A percentile compares a stretch with the other conserved stretches of the same genome.
These are phyloP conservation scores for Zele albiditarsus DNA, from an alignment of 2,888 invertebrate species.

Conservation along the genomic window DNA sequence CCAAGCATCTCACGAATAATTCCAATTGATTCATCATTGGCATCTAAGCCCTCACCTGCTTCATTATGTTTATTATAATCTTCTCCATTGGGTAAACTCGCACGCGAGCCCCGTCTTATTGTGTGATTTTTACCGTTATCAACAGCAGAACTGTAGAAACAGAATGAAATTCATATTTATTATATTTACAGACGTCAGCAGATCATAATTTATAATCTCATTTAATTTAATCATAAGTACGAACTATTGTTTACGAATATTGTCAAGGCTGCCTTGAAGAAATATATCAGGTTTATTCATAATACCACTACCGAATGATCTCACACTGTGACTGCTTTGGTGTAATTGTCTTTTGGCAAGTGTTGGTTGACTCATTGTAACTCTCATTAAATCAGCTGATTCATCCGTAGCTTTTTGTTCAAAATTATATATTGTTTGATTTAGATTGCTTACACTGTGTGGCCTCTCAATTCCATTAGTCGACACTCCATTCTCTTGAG, in stretches of 20 bases:
- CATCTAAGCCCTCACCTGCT: conserved; percentile 73
- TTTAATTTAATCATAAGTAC: conserved; percentile 45
- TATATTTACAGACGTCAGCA: conserved; percentile 19
- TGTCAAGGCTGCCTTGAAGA: conserved; percentile 85
- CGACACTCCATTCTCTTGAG: conserved; percentile 26
- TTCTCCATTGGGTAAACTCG: conserved; percentile 59
- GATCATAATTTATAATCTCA: conserved; percentile 50
- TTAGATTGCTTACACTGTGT: conserved; percentile 52
- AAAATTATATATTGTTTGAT: conserved; percentile 51
- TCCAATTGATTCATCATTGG: conserved; percentile 81
- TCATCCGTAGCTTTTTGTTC: conserved; percentile 48
- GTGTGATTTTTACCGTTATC: conserved; percentile 54
- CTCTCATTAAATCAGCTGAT: conserved; percentile 68
- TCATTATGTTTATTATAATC: conserved; percentile 44
- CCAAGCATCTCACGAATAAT: conserved; percentile 89
- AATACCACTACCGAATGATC: conserved; percentile 81
- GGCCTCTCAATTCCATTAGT: conserved; percentile 50
- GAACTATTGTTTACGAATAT: conserved; percentile 69
- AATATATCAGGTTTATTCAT: conserved; percentile 91
- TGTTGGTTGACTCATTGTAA: conserved; percentile 83
- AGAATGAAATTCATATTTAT: conserved; percentile 17
- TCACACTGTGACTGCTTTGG: conserved; percentile 36
- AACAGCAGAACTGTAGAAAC: conserved; percentile 54
- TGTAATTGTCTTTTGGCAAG: conserved; percentile 71
- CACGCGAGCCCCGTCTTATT: conserved; percentile 52